phyloP scores from a whole-genome alignment of 2,888 invertebrate species.

The Drosophila kambysellisi region DNA sequence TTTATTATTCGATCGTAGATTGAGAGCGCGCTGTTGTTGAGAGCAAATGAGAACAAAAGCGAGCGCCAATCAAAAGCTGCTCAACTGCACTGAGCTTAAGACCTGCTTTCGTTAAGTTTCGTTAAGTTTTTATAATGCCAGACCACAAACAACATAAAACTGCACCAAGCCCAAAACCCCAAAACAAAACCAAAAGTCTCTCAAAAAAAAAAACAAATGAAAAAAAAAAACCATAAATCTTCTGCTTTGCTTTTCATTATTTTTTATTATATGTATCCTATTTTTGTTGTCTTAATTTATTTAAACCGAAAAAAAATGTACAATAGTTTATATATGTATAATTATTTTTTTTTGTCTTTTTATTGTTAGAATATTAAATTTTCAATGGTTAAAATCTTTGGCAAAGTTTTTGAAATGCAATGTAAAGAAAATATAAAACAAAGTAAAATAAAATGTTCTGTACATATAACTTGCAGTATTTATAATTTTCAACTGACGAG shows the following conservation, averaged over 20 bases:
- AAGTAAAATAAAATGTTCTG: slow-evolving; percentile 53
- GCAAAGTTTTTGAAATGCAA: slow-evolving; percentile 43
- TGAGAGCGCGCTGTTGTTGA: background rate
- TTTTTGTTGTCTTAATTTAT: slow-evolving; percentile 52
- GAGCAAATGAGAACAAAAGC: background rate
- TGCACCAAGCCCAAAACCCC: slow-evolving; percentile 17
- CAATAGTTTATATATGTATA: background rate
- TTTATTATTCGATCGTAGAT: background rate
- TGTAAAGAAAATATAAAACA: slow-evolving; percentile 31
- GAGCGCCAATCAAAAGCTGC: slow-evolving; percentile 1
- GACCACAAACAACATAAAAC: slow-evolving; percentile 23
- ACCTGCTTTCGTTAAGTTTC: slow-evolving; percentile 70
- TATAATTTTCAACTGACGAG: slow-evolving; percentile 66
- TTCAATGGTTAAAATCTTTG: slow-evolving; percentile 35
- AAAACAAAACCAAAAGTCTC: slow-evolving; percentile 17
- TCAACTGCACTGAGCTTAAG: slow-evolving; percentile 17
- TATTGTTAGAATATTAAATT: slow-evolving; percentile 28
- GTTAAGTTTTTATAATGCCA: slow-evolving; percentile 39
- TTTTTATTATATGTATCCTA: slow-evolving; percentile 3
- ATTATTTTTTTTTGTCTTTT: slow-evolving; percentile 18
- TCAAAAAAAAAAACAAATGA: slow-evolving; percentile 1
- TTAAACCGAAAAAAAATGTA: slow-evolving; percentile 16
- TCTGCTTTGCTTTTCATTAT: slow-evolving; percentile 34
- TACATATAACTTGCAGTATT: slow-evolving; percentile 78
- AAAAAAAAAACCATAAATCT: slow-evolving; percentile 1